Evolutionary conservation across 2,888 invertebrate genomes (phyloP), one percentile per base, ranked within the genome.

Genomic region (Acanthosepion pharaonis): DNA sequence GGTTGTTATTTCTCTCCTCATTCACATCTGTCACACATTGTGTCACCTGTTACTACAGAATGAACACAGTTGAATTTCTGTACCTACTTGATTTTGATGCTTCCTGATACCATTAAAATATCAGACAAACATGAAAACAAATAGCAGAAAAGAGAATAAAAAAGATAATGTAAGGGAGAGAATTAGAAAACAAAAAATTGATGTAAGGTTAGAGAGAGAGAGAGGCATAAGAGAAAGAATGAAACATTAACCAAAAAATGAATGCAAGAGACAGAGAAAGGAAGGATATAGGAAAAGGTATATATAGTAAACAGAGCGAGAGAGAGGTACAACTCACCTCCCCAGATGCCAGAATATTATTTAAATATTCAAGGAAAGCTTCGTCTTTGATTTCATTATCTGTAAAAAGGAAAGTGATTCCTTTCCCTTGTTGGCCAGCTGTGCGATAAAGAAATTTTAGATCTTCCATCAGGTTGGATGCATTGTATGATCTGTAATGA

Each of bases 361-460:
- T 99, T 51, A 99, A 98, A 97, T 99, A 99, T 97, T 99, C 99
- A 92, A 99, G 98, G 97, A 99, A 99, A n/a, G 98, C 98, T 98
- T 99, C 99, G 97, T 99, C 99, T 97, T 99, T 99, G 95, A 99
- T 99, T 97, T 99, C 99, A 96, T 99, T 98, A 97, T 99, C 99
- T 3, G 99, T 99, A 97, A 99, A 99, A 95, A 99, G 98, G 97
- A 99, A 99, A 0, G 99, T 99, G 23, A 99, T 99, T n/a, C 99
- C 99, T 98, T 99, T 99, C 48, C 99, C 99, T 97, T 99, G 97
- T 98, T 99, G 99, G 15, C 99, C 99, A 97, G 99, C 99, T 0
- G 99, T 98, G 95, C 99, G 98, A 97, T 99, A 99, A 53, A 99
- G 98, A 92, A 98, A 98, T 97, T 99, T 99, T 51, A 99, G 98